These are phyloP conservation scores for Trichogramma evanescens DNA, from an alignment of 2,888 invertebrate species.

Conservation along the genomic window DNA sequence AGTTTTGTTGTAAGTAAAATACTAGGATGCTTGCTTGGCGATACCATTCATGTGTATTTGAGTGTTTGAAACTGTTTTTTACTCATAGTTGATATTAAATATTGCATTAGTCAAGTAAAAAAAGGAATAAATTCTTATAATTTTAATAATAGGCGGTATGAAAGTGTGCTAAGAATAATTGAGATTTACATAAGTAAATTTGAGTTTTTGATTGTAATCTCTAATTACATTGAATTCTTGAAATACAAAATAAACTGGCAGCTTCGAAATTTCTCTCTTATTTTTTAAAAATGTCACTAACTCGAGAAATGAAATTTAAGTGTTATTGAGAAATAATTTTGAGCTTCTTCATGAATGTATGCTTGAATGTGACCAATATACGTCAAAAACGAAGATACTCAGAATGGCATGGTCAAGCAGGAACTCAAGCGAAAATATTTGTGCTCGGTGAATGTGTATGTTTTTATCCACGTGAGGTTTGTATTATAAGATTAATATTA, in stretches of 20 bases:
- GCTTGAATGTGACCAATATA: conserved; percentile 6
- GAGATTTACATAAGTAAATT: conserved; percentile 4
- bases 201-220: conserved; percentile 14
- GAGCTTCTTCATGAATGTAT: conserved; percentile 1
- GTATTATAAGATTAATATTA: conserved; percentile 38
- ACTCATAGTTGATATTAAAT: conserved; percentile 8
- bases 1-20: conserved; percentile 43
- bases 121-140: too few species aligned
- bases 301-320: conserved; percentile 1
- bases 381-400: conserved; percentile 25
- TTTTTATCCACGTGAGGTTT: conserved; percentile 42
- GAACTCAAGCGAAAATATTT: conserved; percentile 33
- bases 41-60: conserved; percentile 40
- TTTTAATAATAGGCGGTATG: too few species aligned
- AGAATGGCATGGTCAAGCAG: conserved; percentile 41
- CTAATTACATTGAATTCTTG: conserved; percentile 2
- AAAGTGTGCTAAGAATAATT: conserved; percentile 3
- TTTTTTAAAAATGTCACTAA: conserved; percentile 7
- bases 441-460: conserved; percentile 41
- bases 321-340: conserved; percentile 1
- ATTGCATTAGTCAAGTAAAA: conserved; percentile 1
- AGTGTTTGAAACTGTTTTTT: conserved; percentile 13
- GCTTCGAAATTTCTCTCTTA: background rate
- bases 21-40: conserved; percentile 43
- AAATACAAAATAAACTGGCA: conserved; percentile 10